Evolutionary conservation across 2,888 invertebrate species (phyloP), one percentile per base, ranked within the genome.

Genomic region (Ormyrus thymus): DNA sequence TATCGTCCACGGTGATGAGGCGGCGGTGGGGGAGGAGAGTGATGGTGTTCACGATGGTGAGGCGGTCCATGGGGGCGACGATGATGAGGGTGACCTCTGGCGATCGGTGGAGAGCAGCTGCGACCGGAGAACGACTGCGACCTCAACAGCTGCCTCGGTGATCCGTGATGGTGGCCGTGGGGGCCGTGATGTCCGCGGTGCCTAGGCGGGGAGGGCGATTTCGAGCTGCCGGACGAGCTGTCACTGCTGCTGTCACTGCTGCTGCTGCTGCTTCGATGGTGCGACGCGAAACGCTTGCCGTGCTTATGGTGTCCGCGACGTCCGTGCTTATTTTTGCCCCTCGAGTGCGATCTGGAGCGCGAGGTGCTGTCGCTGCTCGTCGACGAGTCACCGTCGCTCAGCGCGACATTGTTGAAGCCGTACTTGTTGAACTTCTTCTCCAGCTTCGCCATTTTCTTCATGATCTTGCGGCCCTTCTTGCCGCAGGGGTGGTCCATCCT

Each of bases 401-500:
- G 46, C 10, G 53, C 11, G 48, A 13, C 46, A 11, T n/a, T n/a
- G 8, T 56, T 59, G 13, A 69, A n/a, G 10, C 59, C 55, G 13
- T 80, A 73, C 68, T 53, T 74, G 53, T 50, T 43, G 43, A 80
- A 43, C 53, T 61, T 80, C 45, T 46, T 70, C 62, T 80, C 80
- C 46, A 80, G 73, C 53, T 77, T 77, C 1, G 77, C 76, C 59
- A 80, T 77, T 43, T 80, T 80, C 50, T 70, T 73, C 45, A 70
- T 0, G 0, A 80, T 11, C 48, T 58, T 72, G 11, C 46, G 62
- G 43, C 29, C 10, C 51, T 53, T 70, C 15, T 58, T 70, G 2
- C 6, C 64, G 7, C 61, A 8, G 9, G 48, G 51, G 48, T 46
- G 45, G 5, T 46, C 58, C 7, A 10, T 9, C 50, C 51, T 53